Conservation (phyloP, 2,113 vertebrate genomes). For the Grammomys surdaster region DNA sequence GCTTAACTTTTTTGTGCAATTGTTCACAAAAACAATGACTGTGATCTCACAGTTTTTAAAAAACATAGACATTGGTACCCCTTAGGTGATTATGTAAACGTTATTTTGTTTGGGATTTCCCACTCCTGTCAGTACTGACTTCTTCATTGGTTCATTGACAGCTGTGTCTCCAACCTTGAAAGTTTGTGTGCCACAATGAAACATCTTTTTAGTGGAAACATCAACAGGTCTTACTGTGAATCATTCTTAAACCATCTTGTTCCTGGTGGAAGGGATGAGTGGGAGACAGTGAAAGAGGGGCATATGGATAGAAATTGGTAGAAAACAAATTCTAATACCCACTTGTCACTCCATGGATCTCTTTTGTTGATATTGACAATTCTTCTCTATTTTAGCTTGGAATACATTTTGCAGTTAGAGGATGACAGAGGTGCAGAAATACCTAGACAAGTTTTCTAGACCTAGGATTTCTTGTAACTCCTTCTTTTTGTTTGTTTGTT, state of each 20-base stretch:
- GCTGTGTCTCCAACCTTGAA: background rate
- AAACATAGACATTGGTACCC: slow-evolving; percentile 42
- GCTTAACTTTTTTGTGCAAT: slow-evolving; percentile 58
- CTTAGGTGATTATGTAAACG: slow-evolving; percentile 20
- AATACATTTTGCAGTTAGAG: background rate
- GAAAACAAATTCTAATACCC: background rate
- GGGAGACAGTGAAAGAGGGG: background rate
- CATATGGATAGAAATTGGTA: background rate
- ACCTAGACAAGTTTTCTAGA: background rate
- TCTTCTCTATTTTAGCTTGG: background rate
- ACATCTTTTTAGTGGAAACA: background rate
- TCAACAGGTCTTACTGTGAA: background rate
- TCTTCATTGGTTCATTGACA: slow-evolving; percentile 52
- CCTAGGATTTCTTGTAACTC: background rate
- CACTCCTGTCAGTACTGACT: slow-evolving; percentile 54
- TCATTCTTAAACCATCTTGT: background rate
- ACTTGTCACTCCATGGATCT: background rate
- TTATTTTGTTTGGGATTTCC: slow-evolving; percentile 61
- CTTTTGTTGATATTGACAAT: background rate
- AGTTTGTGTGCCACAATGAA: background rate
- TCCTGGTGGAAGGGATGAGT: background rate
- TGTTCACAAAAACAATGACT: slow-evolving; percentile 69
- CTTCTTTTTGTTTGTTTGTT: background rate
- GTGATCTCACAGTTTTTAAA: slow-evolving; percentile 71
- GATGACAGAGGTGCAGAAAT: background rate